Evolutionary conservation across 2,797 vertebrate genomes (phyloP), one percentile per base, ranked within the genome.

Genomic region (Sebastes paucispinis): DNA sequence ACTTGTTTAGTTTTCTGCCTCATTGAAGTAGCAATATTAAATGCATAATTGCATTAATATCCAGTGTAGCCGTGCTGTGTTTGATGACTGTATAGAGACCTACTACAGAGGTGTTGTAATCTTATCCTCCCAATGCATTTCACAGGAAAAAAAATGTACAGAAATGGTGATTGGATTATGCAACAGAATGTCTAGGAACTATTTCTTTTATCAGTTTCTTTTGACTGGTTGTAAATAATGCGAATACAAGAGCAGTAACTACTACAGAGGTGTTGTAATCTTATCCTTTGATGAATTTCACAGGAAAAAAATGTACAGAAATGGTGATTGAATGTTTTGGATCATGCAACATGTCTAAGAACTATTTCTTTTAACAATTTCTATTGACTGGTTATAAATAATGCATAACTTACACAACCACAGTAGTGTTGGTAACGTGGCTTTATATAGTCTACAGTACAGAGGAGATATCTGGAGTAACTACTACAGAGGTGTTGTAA

Each of bases 101-200:
- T 57, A 39, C 72, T 55, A 50, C 52, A 55, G 39, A 73, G 68
- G 57, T 79, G 71, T 68, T 88, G 73, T 71, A 77, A 67, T 77
- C 22, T 8, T 76, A 68, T 68, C 69, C 43, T 47, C 50, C 2
- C 39, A 12, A 12, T 77, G 31, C n/a, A 43, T 75, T 84, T 69
- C 47, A 65, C 50, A 63, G 16, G 39, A 43, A 20, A 52, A 14
- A 8, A 20, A 20, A 52, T n/a, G 20, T 25, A 20, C 52, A 79
- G 34, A 65, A 54, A 29, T 73, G 12, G 24, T 43, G 12, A 64
- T 24, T 62, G 39, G 18, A 10, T 34, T 18, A 31, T 65, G 52
- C 63, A 58, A 31, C n/a, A 39, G 39, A 43, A 43, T n/a, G 29
- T 32, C 3, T 10, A 54, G 2, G 16, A 67, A 58, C 25, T 22